These are phyloP conservation scores for Incurvaria masculella DNA, from an alignment of 2,888 invertebrate genomes.

Conservation along the genomic window DNA sequence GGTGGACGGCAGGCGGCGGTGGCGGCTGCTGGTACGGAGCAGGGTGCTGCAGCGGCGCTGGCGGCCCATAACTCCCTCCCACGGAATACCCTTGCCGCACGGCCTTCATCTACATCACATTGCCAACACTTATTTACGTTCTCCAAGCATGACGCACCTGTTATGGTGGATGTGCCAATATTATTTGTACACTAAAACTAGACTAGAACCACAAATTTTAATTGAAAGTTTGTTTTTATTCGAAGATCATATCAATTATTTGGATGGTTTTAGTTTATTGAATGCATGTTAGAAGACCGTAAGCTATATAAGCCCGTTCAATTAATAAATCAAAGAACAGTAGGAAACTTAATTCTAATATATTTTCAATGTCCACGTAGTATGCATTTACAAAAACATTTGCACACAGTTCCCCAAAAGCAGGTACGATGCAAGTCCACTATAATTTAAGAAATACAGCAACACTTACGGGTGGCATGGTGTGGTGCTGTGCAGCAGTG, in stretches of 20 bases:
- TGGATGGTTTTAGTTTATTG: background rate
- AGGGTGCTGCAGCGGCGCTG: conserved; percentile 22
- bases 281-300: background rate
- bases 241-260: background rate
- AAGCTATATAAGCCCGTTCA: too few species aligned
- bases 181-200: background rate
- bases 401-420: too few species aligned
- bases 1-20: conserved; percentile 21
- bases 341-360: too few species aligned
- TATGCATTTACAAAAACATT: too few species aligned
- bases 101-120: conserved; percentile 36
- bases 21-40: conserved; percentile 23
- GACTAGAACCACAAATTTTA: background rate
- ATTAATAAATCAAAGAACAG: too few species aligned
- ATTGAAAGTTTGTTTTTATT: background rate
- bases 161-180: background rate
- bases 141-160: background rate
- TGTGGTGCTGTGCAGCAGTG: conserved; percentile 30
- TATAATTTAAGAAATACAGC: too few species aligned
- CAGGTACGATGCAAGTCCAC: too few species aligned
- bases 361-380: too few species aligned
- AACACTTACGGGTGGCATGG: conserved; percentile 36
- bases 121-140: conserved; percentile 9
- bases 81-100: conserved; percentile 39
- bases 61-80: conserved; percentile 31